These are phyloP conservation scores for Neostethus bicornis DNA, from an alignment of 2,797 vertebrate species.

Conservation along the genomic window DNA sequence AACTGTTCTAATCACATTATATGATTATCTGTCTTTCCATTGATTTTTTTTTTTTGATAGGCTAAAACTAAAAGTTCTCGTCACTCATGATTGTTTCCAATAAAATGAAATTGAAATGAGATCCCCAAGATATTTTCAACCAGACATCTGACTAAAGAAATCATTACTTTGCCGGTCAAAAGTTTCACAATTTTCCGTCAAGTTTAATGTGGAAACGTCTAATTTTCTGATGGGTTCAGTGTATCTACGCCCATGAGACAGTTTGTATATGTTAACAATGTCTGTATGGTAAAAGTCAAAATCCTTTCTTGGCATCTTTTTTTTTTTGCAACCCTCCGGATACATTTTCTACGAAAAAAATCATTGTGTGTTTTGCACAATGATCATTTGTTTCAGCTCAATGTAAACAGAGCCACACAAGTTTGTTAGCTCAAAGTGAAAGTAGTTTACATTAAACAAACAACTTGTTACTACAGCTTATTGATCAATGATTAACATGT, in stretches of 20 bases:
- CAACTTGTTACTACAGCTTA: not conserved
- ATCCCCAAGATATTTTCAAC: no score
- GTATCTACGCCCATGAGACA: not conserved
- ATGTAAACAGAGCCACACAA: not conserved
- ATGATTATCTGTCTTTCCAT: no score
- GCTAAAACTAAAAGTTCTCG: no score
- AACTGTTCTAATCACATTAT: not conserved
- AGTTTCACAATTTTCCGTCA: no score
- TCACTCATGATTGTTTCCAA: no score
- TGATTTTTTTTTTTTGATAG: not conserved
- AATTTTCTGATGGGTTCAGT: no score
- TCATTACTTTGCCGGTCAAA: no score
- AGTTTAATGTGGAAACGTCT: no score
- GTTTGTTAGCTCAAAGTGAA: not conserved
- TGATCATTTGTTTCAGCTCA: not conserved
- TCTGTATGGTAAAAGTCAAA: no score
- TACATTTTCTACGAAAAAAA: slow-evolving; percentile 3
- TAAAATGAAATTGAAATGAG: no score
- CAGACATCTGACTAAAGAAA: no score
- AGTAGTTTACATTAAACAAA: not conserved
- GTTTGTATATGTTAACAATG: not conserved
- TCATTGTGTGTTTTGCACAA: not conserved
- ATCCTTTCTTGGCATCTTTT: not conserved
- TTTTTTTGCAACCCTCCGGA: not conserved
- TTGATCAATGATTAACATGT: not conserved